phyloP scores from a whole-genome alignment of 2,797 vertebrate genomes.

The Leptatherina wallacei region DNA sequence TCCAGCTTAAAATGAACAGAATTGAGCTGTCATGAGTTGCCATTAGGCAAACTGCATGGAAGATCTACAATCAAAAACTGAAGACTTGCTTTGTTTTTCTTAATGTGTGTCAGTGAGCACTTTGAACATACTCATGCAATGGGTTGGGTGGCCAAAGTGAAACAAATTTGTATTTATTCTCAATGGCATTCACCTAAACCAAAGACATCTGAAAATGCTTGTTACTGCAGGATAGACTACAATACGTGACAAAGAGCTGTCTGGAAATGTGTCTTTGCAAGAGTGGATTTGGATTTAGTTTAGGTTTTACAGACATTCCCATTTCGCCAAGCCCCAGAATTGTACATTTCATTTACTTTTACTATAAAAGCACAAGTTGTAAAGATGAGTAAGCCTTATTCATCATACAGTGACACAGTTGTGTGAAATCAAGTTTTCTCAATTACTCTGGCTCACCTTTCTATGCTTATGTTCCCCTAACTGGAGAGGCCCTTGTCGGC shows the following conservation, averaged over 20 bases:
- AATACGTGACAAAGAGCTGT: neutral
- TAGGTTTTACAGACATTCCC: constrained; percentile 29
- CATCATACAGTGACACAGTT: constrained; percentile 40
- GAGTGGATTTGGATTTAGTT: constrained; percentile 10
- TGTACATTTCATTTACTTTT: constrained; percentile 35
- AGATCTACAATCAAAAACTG: neutral
- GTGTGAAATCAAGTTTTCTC: constrained; percentile 65
- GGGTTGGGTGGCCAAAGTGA: neutral
- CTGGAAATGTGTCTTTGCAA: neutral
- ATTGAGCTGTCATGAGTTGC: neutral
- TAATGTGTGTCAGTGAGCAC: neutral
- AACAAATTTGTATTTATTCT: neutral
- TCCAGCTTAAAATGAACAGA: neutral
- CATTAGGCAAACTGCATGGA: too few species aligned
- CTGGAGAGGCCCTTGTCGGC: constrained; percentile 47
- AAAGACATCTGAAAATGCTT: neutral
- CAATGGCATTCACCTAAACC: neutral
- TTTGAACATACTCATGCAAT: neutral
- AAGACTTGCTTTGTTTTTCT: neutral
- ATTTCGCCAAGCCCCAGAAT: constrained; percentile 15
- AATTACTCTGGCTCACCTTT: constrained; percentile 50
- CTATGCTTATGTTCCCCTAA: constrained; percentile 49
- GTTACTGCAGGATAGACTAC: neutral
- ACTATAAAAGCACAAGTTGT: constrained; percentile 24
- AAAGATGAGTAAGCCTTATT: constrained; percentile 50